Evolutionary conservation across 2,888 invertebrate genomes (phyloP), one percentile per base, ranked within the genome.

Genomic region (Anodontia alba): DNA sequence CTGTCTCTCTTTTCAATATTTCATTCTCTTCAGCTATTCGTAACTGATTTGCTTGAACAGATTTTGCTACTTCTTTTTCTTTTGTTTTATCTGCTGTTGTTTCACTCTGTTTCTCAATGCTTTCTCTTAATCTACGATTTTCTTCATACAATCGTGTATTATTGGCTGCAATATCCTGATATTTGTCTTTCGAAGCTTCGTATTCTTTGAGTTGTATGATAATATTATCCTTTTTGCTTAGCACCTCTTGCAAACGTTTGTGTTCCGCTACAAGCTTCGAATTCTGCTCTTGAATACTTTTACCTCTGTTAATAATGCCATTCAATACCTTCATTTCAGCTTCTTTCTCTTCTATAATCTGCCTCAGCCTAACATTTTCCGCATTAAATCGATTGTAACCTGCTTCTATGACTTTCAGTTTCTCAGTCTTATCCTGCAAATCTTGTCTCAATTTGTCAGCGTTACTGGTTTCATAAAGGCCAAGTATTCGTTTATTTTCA

Each of bases 111-210:
- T 85, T 82, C 26, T 83, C 85, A 15, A 85, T 38, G 7, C 51
- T 85, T 51, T 85, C 85, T 62, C 85, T 54, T 12, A 85, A 49
- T n/a, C 85, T 73, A 49, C 68, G 81, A 57, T 85, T 85, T 79
- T 85, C 85, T 43, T 83, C 83, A 38, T 85, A 85, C 2, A 85
- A 73, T 54, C 85, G 70, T 69, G 82, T 82, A 62, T 85, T 85
- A 36, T 85, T 82, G 36, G 80, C 75, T 10, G 85, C 70, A 10
- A 80, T 57, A 68, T 85, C 85, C 54, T 80, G 75, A 67, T 80
- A 85, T 67, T 85, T 85, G 26, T 80, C 76, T 29, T 82, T 80
- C 31, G 85, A 62, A 2, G 72, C 66, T 51, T 85, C 85, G 51
- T 82, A 78, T 66, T 85, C 82, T 69, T 85, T 82, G 15, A 85